Base-by-base conservation (phyloP, 2,888 invertebrate genomes). In the Pimpla rufipes region DNA sequence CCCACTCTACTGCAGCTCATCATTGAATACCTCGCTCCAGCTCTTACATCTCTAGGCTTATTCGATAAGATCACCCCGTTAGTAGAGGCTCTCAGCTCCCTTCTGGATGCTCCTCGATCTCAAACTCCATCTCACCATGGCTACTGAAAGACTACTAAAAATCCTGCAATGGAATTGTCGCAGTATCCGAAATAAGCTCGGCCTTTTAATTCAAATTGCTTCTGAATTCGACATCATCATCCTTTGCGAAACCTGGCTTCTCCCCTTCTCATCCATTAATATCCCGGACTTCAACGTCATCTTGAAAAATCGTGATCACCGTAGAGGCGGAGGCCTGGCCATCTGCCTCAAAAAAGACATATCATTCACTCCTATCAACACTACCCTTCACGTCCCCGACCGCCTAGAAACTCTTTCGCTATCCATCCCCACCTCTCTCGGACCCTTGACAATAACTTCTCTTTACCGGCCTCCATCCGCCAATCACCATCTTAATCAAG, bases 111-210 rank as follows among this genome's bases (percentile, higher is more conserved):
- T n/a, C n/a, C n/a, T n/a, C n/a, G n/a, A n/a, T n/a, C n/a, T n/a
- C n/a, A n/a, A n/a, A n/a, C n/a, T n/a, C n/a, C n/a, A n/a, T n/a
- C n/a, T n/a, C n/a, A n/a, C n/a, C 13, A 42, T 42, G 42, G 42
- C 42, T 13, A 42, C 2, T 42, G 11, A 42, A 5, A 13, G 7
- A 50, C 1, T 16, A 23, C 13, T 57, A 11, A 57, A 23, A 57
- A 57, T 57, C 10, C 23, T 57, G 1, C 55, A 57, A 11, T 57
- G 55, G 55, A 57, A 57, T 11, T 57, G 55, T 23, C 55, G 55
- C 10, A 23, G 23, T 23, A 11, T 57, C 11, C 2, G 13, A 10
- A 57, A 57, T 10, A 57, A 57, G 13, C 55, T 23, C 3, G 55
- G 55, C 1, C 55, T 57, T 6, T 10, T 57, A 7, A 10, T 6